Evolutionary conservation across 2,113 vertebrate genomes (phyloP), one percentile per base, ranked within the genome.

Genomic region (Cheilinus undulatus): DNA sequence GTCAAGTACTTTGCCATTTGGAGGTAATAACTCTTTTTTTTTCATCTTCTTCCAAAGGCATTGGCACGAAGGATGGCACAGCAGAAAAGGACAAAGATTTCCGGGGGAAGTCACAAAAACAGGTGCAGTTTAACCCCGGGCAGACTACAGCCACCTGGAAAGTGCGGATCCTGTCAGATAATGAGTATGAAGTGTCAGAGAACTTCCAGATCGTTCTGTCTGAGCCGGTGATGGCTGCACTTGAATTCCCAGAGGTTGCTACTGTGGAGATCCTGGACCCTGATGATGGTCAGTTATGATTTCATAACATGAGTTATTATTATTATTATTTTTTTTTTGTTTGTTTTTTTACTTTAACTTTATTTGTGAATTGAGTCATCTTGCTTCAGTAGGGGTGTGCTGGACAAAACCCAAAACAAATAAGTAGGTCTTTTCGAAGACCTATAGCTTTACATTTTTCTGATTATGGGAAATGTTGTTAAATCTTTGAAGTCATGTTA

Each of bases 81-180:
- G 97, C 97, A 28, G 84, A 90, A 69, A 96, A 93, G 82, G 96
- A 97, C 82, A 95, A 94, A 84, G 97, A 99, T 79, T 99, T 98
- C 86, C 93, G 92, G 69, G 97, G 96, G 14, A 99, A 98, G 86
- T 93, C 96, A 5, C 97, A 99, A 85, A 97, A 94, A 59, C 97
- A 99, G 76, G 97, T 98, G 69, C 97, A 99, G 87, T 99, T 99
- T 88, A 99, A 98, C 88, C 97, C 97, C 0, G 97, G 97, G 49
- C 97, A 99, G 88, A 96, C 91, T 52, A 92, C 91, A 22, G 97
- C 97, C 76, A 94, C 91, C 0, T 99, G 97, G 97, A 89, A 92
- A 73, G 96, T 98, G n/a, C 91, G 93, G 32, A 93, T 98, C 88
- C 60, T 97, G 76, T 85, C 92, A 0, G 97, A 99, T 2, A 90